These are phyloP conservation scores for Rhyzopertha dominica DNA, from an alignment of 1,140 invertebrate genomes.

Conservation along the genomic window DNA sequence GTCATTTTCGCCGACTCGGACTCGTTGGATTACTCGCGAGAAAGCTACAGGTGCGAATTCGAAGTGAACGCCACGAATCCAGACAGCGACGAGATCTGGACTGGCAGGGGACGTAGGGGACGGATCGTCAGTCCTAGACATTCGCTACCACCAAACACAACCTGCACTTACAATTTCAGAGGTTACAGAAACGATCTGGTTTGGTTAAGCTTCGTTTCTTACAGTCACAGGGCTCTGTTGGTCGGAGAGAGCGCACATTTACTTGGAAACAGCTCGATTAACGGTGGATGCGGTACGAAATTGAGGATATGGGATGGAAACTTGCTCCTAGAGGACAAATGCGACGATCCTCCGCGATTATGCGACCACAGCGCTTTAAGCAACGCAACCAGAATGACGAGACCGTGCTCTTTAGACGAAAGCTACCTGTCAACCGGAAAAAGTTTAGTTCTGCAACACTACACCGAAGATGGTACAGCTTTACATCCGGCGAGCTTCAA, in stretches of 20 bases:
- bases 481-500: conserved; percentile 61
- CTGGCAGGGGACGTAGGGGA: conserved; percentile 53
- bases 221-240: conserved; percentile 65
- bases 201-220: conserved; percentile 83
- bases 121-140: conserved; percentile 71
- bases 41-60: conserved; percentile 60
- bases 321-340: conserved; percentile 53
- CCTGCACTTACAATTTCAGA: conserved; percentile 78
- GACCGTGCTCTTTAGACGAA: conserved; percentile 70
- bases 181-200: conserved; percentile 72
- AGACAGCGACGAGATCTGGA: conserved; percentile 50
- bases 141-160: conserved; percentile 77
- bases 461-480: conserved; percentile 59
- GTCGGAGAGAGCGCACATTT: conserved; percentile 43
- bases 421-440: conserved; percentile 70
- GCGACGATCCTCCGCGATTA: conserved; percentile 65
- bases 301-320: conserved; percentile 59
- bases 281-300: conserved; percentile 54
- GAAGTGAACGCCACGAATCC: conserved; percentile 62
- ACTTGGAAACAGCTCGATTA: conserved; percentile 32
- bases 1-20: conserved; percentile 84
- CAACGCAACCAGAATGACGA: conserved; percentile 66
- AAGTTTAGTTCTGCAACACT: conserved; percentile 49
- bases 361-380: conserved; percentile 76
- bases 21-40: conserved; percentile 62